Evolutionary conservation across 2,797 vertebrate species (phyloP).

Genomic region (Hypotaenidia okinawae): DNA sequence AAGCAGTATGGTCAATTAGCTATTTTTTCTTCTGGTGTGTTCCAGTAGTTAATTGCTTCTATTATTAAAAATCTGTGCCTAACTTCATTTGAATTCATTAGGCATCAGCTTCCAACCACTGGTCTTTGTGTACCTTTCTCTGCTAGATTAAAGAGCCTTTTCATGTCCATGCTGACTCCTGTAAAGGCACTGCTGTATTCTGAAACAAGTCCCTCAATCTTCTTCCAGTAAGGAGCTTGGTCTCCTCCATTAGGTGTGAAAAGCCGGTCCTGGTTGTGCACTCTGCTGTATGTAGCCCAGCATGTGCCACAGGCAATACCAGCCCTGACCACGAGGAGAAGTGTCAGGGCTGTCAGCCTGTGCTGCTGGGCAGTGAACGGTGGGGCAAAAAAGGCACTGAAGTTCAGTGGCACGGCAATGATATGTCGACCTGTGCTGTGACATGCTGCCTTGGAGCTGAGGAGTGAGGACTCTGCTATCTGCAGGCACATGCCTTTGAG

Average conservation of each 20-base stretch:
- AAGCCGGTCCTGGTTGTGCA: not conserved
- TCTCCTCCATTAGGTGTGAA: not conserved
- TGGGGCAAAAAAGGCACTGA: not conserved
- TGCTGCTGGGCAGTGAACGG: not conserved
- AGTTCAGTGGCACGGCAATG: not conserved
- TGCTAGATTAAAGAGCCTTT: not conserved
- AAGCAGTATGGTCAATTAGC: not conserved
- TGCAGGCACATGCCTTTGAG: not conserved
- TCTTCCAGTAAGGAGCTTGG: not conserved
- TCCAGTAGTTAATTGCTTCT: not conserved
- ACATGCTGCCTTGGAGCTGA: not conserved
- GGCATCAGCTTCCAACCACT: not conserved
- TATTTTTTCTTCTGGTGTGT: not conserved
- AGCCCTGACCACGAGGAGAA: not conserved
- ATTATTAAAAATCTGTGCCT: conserved; percentile 2
- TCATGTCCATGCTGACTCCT: not conserved
- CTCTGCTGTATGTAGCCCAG: not conserved
- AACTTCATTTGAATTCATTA: conserved; percentile 23
- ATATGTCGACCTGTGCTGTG: not conserved
- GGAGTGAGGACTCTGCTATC: not conserved
- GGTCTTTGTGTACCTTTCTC: not conserved
- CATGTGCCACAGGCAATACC: not conserved
- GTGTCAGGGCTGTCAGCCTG: not conserved
- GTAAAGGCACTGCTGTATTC: not conserved
- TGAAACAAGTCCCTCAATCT: not conserved